A percentile compares a stretch with the other conserved stretches of the same genome.
These are phyloP conservation scores for Ceratotherium simum DNA, from an alignment of 2,113 vertebrate genomes.

Conservation along the genomic window DNA sequence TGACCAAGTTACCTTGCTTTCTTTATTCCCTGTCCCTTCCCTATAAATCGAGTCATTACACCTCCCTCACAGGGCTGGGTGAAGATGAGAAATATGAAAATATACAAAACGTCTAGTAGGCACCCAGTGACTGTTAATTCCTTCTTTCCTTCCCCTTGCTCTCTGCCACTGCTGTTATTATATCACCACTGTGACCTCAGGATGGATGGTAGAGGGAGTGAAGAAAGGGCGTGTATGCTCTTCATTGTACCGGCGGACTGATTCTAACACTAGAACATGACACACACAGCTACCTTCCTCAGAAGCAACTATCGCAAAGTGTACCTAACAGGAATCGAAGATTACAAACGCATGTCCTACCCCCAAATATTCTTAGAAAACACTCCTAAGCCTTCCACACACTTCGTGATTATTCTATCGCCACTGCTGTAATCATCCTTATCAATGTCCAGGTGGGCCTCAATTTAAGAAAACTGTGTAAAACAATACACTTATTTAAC, in stretches of 20 bases:
- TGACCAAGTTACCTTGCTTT: not conserved
- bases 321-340: constrained; percentile 12
- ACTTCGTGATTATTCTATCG: not conserved
- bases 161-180: not conserved
- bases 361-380: not conserved
- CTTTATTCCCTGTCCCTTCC: not conserved
- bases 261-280: not conserved
- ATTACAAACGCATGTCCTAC: not conserved
- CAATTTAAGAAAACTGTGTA: not conserved
- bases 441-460: not conserved
- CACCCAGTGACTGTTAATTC: not conserved
- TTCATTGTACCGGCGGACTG: not conserved
- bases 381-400: not conserved
- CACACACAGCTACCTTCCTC: not conserved
- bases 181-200: not conserved
- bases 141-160: not conserved
- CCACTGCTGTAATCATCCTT: not conserved
- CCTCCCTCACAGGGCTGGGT: not conserved
- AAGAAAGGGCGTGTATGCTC: not conserved
- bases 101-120: not conserved
- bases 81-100: constrained; percentile 17
- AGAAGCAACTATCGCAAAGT: not conserved
- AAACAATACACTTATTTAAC: constrained; percentile 14
- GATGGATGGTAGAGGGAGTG: not conserved
- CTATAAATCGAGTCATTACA: not conserved